Conservation (phyloP, 2,113 vertebrate genomes). For the Forbesichthys papilliferus region DNA sequence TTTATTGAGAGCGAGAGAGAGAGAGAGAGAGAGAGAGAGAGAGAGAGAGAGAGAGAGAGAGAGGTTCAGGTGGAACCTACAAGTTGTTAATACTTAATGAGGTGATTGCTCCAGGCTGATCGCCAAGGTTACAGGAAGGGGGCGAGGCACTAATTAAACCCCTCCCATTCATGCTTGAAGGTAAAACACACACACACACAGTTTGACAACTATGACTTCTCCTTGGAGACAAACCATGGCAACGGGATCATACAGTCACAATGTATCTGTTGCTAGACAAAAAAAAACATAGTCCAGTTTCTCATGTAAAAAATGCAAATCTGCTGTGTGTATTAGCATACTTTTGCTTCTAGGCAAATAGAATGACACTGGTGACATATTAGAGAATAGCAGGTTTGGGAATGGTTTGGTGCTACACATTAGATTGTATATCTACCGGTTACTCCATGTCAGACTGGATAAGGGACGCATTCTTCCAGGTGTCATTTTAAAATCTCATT, state of each 20-base stretch:
- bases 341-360: slow-evolving; percentile 1
- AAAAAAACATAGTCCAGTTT: not conserved
- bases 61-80: slow-evolving; percentile 38
- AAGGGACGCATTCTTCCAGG: not conserved
- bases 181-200: slow-evolving; percentile 3
- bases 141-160: slow-evolving; percentile 49
- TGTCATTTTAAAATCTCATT: not conserved
- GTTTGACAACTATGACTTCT: not conserved
- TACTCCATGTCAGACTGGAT: not conserved
- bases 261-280: slow-evolving; percentile 9
- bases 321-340: not conserved
- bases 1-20: not conserved
- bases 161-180: slow-evolving; percentile 13
- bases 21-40: slow-evolving; percentile 17
- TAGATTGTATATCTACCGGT: not conserved
- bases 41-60: slow-evolving; percentile 10
- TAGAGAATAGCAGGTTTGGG: not conserved
- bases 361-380: not conserved
- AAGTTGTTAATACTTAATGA: slow-evolving; percentile 68
- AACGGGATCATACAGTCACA: slow-evolving; percentile 4
- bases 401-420: not conserved
- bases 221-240: slow-evolving; percentile 25
- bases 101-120: slow-evolving; percentile 36
- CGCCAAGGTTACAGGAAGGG: slow-evolving; percentile 54
- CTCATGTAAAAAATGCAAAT: slow-evolving; percentile 1